Evolutionary conservation across 2,888 invertebrate species (phyloP), one percentile per base, ranked within the genome.

Genomic region (Neuroscelio doddi): DNA sequence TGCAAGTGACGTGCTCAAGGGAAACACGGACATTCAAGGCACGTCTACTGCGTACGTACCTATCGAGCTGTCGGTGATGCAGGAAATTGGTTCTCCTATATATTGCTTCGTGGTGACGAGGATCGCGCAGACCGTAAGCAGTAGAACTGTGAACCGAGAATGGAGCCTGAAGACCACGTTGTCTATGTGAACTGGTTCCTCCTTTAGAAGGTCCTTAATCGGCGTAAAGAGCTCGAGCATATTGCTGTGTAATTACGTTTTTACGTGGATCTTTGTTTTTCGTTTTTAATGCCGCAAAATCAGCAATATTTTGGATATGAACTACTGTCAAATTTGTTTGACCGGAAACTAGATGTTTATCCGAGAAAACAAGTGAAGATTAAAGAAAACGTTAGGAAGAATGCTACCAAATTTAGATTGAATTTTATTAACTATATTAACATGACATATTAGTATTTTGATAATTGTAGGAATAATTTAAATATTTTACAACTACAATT

Each of bases 51-150:
- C 51, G 64, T 64, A 64, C 61, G 21, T 70, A 70, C 71, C 73
- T 46, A 73, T 66, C 36, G 68, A 52, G 26, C 46, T 62, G 55
- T 77, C 76, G 29, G 76, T 72, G 52, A 81, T 77, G 68, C 82
- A 82, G 62, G 78, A 72, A 46, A 82, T 81, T 44, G 82, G 80
- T 21, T 81, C 80, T 34, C 80, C 80, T 62, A 81, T 71, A 57
- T 77, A 80, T 59, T 80, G 80, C 69, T 79, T 78, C 1, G 77
- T 73, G 10, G 76, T 79, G 27, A 81, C 78, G 47, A 80, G 71
- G 38, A 77, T 69, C 8, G 77, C 73, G 66, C 77, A 80, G 24
- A 75, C 63, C 17, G 64, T 58, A 29, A 79, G 58, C 10, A 80
- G 55, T 2, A 79, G 63, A 42, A 80, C 79, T 10, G 79, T 80